A percentile compares a stretch with the other conserved stretches of the same genome.
These are phyloP conservation scores for Motacilla tschutschensis DNA, from an alignment of 2,113 vertebrate genomes.

Conservation along the genomic window DNA sequence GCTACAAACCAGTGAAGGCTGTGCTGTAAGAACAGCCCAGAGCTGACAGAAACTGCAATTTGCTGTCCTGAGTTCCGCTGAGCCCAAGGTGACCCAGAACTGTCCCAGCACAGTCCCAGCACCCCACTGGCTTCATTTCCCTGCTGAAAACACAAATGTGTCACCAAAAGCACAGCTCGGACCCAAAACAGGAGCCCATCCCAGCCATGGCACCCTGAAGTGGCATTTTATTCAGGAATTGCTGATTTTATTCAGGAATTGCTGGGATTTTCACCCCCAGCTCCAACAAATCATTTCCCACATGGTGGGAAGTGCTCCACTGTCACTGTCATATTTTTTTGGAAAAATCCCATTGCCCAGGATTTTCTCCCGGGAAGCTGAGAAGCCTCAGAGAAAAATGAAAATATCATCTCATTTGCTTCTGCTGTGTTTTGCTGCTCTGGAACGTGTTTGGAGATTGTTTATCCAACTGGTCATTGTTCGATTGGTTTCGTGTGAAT, in stretches of 20 bases:
- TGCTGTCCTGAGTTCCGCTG: not conserved
- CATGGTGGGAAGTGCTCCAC: rapidly evolving
- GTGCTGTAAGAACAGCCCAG: not conserved
- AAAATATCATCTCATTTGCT: no score
- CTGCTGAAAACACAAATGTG: rapidly evolving
- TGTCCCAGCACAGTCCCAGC: not conserved
- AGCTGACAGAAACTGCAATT: not conserved
- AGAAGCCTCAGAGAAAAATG: no score
- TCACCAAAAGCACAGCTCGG: rapidly evolving
- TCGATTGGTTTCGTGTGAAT: no score
- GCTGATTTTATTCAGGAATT: not conserved
- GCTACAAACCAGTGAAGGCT: not conserved
- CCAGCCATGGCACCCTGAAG: rapidly evolving
- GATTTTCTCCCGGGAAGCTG: no score
- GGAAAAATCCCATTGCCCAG: no score
- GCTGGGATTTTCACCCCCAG: not conserved
- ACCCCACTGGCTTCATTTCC: not conserved
- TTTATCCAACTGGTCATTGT: no score
- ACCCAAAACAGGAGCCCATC: not conserved
- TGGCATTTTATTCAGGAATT: not conserved
- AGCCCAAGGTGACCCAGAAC: rapidly evolving
- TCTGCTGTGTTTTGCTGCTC: no score
- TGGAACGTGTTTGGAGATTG: no score
- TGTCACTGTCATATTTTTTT: no score
- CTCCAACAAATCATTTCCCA: not conserved